phyloP scores from a whole-genome alignment of 2,797 vertebrate species.

The Phalanger gymnotis region DNA sequence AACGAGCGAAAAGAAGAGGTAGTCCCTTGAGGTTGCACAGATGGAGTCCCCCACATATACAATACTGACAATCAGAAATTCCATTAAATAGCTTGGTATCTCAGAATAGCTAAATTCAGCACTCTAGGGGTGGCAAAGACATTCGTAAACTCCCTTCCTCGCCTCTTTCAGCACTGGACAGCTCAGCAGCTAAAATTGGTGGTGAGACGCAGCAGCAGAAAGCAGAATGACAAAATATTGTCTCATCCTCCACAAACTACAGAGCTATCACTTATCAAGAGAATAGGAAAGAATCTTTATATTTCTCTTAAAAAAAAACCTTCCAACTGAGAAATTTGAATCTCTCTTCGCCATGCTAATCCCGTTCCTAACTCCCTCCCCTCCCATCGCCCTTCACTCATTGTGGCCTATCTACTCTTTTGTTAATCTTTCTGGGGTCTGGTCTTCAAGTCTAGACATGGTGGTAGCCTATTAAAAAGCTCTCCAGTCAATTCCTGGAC shows the following conservation, averaged over 20 bases:
- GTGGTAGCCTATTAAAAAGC: constrained; percentile 72
- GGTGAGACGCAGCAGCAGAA: not conserved
- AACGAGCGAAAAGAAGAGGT: not conserved
- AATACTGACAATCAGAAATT: not conserved
- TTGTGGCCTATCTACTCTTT: constrained; percentile 24
- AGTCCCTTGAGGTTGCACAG: not conserved
- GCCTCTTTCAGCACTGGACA: not conserved
- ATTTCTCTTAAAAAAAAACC: constrained; percentile 63
- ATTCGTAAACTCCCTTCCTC: not conserved
- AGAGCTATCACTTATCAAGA: not conserved
- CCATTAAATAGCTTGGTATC: not conserved
- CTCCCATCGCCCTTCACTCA: not conserved
- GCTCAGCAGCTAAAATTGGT: not conserved
- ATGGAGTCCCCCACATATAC: not conserved
- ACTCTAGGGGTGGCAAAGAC: not conserved
- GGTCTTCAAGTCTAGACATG: constrained; percentile 70
- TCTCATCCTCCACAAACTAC: not conserved
- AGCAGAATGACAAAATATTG: not conserved
- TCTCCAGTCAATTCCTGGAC: constrained; percentile 74
- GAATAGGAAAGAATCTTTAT: constrained; percentile 57
- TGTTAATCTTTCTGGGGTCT: constrained; percentile 54
- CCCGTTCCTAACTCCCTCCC: not conserved
- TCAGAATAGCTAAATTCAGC: not conserved
- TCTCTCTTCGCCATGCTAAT: not conserved
- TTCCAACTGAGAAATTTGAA: constrained; percentile 44